Evolutionary conservation across 2,113 vertebrate species (phyloP).

Genomic region (Zeus faber): DNA sequence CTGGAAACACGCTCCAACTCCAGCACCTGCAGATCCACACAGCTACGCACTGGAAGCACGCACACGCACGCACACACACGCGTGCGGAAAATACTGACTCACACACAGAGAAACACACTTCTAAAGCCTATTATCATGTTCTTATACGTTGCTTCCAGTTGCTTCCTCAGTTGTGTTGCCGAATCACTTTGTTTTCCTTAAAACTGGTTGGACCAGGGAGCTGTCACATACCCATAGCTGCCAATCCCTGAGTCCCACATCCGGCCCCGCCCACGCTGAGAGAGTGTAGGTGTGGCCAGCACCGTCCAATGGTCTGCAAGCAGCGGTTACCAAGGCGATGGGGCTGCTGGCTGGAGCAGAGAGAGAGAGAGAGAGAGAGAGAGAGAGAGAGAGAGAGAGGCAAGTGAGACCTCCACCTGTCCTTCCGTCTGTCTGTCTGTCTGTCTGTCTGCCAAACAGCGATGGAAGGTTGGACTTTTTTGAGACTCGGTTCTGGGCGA

Average conservation of each 20-base stretch:
- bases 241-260: conserved; percentile 87
- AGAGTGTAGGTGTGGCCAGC: conserved; percentile 86
- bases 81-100: conserved; percentile 7
- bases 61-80: conserved; percentile 11
- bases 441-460: neutral
- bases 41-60: conserved; percentile 79
- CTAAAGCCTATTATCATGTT: too few species aligned
- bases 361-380: too few species aligned
- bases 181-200: neutral
- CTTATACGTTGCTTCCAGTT: too few species aligned
- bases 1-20: conserved; percentile 87
- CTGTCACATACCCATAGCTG: conserved; percentile 79
- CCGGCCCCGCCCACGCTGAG: conserved; percentile 87
- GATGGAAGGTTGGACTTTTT: too few species aligned
- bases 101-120: neutral
- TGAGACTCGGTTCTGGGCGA: neutral
- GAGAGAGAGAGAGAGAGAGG: too few species aligned
- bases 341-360: conserved; percentile 81
- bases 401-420: neutral
- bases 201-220: neutral
- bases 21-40: conserved; percentile 85
- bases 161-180: neutral
- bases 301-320: conserved; percentile 93
- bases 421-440: neutral
- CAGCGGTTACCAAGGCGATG: conserved; percentile 91